Base-by-base conservation (phyloP, 2,797 vertebrate genomes). In the Parauchenoglanis punctatus region DNA sequence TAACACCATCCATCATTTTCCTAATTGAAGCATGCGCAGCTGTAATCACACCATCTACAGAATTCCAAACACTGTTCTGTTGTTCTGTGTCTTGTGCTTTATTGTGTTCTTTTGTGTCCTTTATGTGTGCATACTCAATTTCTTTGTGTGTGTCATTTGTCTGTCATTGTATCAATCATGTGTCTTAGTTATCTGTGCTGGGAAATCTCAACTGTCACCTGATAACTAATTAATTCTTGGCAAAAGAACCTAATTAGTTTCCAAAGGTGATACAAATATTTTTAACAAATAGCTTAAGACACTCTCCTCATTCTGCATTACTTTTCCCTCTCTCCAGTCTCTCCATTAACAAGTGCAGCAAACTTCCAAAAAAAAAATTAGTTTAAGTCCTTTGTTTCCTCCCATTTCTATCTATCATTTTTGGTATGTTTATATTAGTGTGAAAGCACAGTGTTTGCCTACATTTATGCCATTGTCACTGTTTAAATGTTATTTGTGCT, bases 381-480 rank as follows among this genome's bases (percentile, higher is more conserved):
- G 3, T 40, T 40, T 35, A 81, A 40, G 20, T 81, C 7, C 7
- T 61, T 81, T 61, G 75, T 77, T 56, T 31, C n/a, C 7, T 77
- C 11, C 76, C n/a, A n/a, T 35, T 35, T 80, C 3, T 58, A 35
- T 20, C 4, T 35, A 58, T 31, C 20, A 2, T 52, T 52, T 67
- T 65, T 67, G 17, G 3, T 8, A 78, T 20, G 18, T 81, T 81
- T 63, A 63, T 54, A 68, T 52, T 68, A 4, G n/a, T 89, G 23
- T 75, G 18, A 91, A 76, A 91, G 83, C 31, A 80, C 89, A 83
- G 73, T 90, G 72, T 90, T 77, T 90, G 87, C 89, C 61, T 72
- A 81, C 7, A 86, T 86, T 90, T 89, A 72, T 92, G 83, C 92
- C 20, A 23, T 46, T 20, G 82, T 81, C 35, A 54, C n/a, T 78